Percentiles rank a stretch among this genome's conserved stretches.
Conservation (phyloP, 2,113 vertebrate species). For the Protobothrops mucrosquamatus region DNA sequence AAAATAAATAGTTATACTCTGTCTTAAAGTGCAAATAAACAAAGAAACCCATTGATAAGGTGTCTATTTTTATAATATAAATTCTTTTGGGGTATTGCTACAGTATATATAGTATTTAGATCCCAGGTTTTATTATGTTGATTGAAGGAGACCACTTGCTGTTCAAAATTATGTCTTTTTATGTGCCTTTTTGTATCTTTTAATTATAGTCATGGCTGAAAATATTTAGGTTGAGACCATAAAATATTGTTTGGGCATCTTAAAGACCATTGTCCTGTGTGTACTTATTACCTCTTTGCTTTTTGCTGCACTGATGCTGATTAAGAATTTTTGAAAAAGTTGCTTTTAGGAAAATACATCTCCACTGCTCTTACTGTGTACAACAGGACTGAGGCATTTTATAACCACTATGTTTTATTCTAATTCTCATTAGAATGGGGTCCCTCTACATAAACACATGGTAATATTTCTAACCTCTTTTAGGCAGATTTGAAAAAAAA, state of each 20-base stretch:
- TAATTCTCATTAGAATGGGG: background rate
- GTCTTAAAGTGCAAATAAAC: background rate
- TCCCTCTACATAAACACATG: background rate
- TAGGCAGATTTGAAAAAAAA: background rate
- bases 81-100: background rate
- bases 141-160: background rate
- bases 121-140: background rate
- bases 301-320: background rate
- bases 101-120: background rate
- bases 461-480: background rate
- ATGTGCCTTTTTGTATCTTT: too few relatives aligned
- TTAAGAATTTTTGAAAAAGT: conserved; percentile 54
- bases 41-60: background rate
- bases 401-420: background rate
- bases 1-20: background rate
- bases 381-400: background rate
- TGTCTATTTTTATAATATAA: background rate
- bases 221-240: too few relatives aligned
- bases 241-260: too few relatives aligned
- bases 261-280: too few relatives aligned
- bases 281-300: too few relatives aligned
- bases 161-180: too few relatives aligned
- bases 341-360: background rate
- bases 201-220: too few relatives aligned
- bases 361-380: background rate